Evolutionary conservation across 2,113 vertebrate genomes (phyloP).

Genomic region (Burhinus bistriatus): DNA sequence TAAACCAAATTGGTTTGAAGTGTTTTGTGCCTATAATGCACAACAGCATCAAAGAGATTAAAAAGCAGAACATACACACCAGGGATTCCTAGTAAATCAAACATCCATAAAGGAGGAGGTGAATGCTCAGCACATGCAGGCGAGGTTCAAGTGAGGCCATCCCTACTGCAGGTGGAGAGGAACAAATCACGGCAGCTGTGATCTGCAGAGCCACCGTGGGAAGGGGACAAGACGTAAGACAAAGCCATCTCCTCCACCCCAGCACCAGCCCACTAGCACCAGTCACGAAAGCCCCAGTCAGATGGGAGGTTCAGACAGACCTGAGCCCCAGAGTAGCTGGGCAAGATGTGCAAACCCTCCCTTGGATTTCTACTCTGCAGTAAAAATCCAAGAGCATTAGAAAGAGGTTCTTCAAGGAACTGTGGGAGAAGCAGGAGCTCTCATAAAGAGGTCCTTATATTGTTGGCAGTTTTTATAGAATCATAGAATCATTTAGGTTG

Average conservation of each 20-base stretch:
- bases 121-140: fast-evolving
- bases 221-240: neutral
- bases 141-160: neutral
- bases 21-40: neutral
- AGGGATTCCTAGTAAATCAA: neutral
- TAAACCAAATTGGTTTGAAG: neutral
- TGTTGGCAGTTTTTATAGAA: constrained; percentile 9
- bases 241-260: neutral
- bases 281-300: fast-evolving
- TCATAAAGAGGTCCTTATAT: neutral
- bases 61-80: neutral
- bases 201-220: neutral
- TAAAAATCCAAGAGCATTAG: neutral
- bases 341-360: neutral
- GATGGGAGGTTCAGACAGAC: neutral
- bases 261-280: neutral
- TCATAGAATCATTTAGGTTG: too few relatives aligned
- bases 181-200: neutral
- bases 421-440: neutral
- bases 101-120: neutral
- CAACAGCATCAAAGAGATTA: neutral
- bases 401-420: neutral
- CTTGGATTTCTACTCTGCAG: neutral
- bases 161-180: neutral
- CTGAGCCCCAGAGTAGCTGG: neutral